These are phyloP conservation scores for Phalera bucephala DNA, from an alignment of 2,888 invertebrate genomes.

Conservation along the genomic window DNA sequence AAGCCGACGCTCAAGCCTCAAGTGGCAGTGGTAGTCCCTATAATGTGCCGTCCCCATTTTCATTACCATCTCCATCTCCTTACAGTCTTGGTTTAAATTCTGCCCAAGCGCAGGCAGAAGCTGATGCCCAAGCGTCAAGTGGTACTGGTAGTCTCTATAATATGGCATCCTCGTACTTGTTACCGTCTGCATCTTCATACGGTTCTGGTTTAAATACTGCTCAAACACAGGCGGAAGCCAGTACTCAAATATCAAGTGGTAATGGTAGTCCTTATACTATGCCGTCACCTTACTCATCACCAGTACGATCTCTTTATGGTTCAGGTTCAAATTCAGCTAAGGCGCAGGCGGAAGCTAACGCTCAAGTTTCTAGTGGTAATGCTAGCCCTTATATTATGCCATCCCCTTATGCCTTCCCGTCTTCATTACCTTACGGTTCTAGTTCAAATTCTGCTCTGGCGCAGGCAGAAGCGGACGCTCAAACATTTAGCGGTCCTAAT, in stretches of 20 bases:
- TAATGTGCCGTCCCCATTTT: background rate
- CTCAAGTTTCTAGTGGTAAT: background rate
- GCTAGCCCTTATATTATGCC: background rate
- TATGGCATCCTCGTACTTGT: background rate
- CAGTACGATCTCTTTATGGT: too few species aligned
- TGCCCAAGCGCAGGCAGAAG: background rate
- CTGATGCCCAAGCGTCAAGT: background rate
- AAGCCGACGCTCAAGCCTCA: background rate
- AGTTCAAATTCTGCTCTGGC: background rate
- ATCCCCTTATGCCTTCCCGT: background rate
- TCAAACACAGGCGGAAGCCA: background rate
- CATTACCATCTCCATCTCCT: background rate
- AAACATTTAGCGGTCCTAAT: background rate
- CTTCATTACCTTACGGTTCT: background rate
- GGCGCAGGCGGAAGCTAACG: background rate
- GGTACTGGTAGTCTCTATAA: background rate
- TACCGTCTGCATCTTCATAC: too few species aligned
- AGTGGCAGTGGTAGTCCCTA: background rate
- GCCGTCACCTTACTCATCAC: background rate
- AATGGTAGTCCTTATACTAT: background rate
- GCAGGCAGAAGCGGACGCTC: background rate
- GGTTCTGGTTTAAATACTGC: too few species aligned
- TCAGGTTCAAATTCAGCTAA: too few species aligned
- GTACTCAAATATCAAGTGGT: background rate
- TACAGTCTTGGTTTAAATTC: background rate